Base-by-base conservation (phyloP, 2,888 invertebrate genomes). In the Cremastinae sp. region DNA sequence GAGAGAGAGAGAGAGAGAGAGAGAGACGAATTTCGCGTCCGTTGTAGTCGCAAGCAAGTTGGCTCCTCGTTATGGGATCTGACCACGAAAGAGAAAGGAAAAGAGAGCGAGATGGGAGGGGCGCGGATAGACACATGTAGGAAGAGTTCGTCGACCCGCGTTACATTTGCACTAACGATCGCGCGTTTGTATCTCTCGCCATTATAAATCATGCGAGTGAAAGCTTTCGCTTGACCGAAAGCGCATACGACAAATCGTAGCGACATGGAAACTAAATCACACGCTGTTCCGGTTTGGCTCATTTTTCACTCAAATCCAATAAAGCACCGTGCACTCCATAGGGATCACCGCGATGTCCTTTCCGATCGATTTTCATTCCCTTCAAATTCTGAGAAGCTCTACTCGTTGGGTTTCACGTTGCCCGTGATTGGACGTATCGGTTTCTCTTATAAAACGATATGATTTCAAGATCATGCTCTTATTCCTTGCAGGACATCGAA, bases 401-500 rank as follows among this genome's bases (percentile, higher is more conserved):
- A n/a, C n/a, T n/a, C n/a, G n/a, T n/a, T n/a, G n/a, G n/a, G n/a
- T n/a, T n/a, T n/a, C n/a, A n/a, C n/a, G n/a, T n/a, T n/a, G n/a
- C n/a, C n/a, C n/a, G n/a, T n/a, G n/a, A n/a, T n/a, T n/a, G n/a
- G n/a, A n/a, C n/a, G n/a, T n/a, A n/a, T n/a, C n/a, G n/a, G n/a
- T n/a, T n/a, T n/a, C n/a, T n/a, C n/a, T n/a, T n/a, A n/a, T n/a
- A n/a, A n/a, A n/a, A n/a, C n/a, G n/a, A n/a, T n/a, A 47, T 41
- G 12, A 41, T 41, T 41, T 41, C 5, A 5, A 28, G 2, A 34
- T 54, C 9, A 1, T 22, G 1, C 8, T 12, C 18, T 43, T 34
- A 12, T 36, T 34, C 14, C 22, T 86, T 87, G 1, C 88, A 96
- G 96, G 96, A 96, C 85, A 93, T 96, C 87, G 96, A 96, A 87